A percentile compares a stretch with the other conserved stretches of the same genome.
phyloP scores from a whole-genome alignment of 2,113 vertebrate genomes.

The Carlito syrichta region DNA sequence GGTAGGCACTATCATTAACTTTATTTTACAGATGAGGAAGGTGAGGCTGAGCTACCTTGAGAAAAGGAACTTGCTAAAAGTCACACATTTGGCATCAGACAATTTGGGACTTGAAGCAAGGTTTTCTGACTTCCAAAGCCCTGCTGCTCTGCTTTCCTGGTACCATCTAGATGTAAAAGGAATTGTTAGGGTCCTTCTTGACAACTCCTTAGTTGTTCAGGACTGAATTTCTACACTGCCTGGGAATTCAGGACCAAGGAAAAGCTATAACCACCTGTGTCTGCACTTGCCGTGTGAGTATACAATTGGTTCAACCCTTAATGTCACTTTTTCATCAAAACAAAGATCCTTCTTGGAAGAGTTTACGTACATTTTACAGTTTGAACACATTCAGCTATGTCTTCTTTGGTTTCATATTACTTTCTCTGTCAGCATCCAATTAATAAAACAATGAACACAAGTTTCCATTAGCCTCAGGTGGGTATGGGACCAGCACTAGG shows the following conservation, averaged over 20 bases:
- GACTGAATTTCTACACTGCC: background rate
- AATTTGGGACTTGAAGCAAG: background rate
- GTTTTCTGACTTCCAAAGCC: background rate
- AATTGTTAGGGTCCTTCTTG: background rate
- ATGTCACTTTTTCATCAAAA: background rate
- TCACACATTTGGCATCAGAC: background rate
- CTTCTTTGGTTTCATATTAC: background rate
- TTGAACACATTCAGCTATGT: background rate
- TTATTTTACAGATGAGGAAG: background rate
- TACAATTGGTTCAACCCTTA: background rate
- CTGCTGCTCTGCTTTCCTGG: background rate
- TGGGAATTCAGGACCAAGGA: background rate
- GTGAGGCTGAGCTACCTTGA: background rate
- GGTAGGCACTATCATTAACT: background rate
- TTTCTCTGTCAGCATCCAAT: background rate
- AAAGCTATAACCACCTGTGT: background rate
- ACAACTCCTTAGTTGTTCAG: background rate
- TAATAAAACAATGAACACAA: background rate
- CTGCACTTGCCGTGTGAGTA: background rate
- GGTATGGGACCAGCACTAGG: background rate
- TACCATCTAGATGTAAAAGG: background rate
- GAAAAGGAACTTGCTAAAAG: background rate
- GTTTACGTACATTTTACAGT: background rate
- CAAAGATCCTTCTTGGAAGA: background rate
- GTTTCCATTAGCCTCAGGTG: background rate